These are phyloP conservation scores for Atherinomorus stipes DNA, from an alignment of 2,113 vertebrate species.

Conservation along the genomic window DNA sequence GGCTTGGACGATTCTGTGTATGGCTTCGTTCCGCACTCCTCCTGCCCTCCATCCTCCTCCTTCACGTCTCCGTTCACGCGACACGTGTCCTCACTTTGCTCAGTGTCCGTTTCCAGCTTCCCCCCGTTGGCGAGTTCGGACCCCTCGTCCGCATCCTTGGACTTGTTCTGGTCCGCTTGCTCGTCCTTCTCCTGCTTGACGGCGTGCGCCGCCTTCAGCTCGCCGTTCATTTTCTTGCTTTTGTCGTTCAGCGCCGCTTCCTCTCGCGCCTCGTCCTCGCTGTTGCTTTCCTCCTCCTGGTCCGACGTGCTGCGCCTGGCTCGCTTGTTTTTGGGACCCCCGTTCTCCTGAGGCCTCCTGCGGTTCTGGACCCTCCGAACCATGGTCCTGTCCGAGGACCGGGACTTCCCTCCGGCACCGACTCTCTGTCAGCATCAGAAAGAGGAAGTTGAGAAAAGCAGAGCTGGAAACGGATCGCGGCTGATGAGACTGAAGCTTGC, in stretches of 20 bases:
- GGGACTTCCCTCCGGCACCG: constrained; percentile 57
- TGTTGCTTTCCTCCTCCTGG: constrained; percentile 78
- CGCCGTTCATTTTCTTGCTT: constrained; percentile 52
- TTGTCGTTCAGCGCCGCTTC: constrained; percentile 43
- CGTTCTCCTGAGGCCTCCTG: constrained; percentile 73
- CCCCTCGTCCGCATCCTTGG: constrained; percentile 83
- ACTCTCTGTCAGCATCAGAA: constrained; percentile 55
- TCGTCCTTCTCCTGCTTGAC: constrained; percentile 64
- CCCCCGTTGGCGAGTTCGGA: constrained; percentile 77
- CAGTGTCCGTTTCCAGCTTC: constrained; percentile 68
- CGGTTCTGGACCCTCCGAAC: constrained; percentile 63
- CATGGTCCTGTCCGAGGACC: constrained; percentile 67
- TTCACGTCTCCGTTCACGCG: constrained; percentile 59
- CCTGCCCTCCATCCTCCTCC: constrained; percentile 64
- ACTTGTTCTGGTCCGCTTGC: constrained; percentile 80
- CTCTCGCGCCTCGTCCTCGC: constrained; percentile 71
- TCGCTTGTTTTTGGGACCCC: constrained; percentile 69
- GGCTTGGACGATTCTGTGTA: constrained; percentile 76
- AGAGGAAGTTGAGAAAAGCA: background rate
- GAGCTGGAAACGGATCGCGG: background rate
- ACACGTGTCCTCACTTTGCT: constrained; percentile 13
- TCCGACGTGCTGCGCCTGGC: constrained; percentile 75
- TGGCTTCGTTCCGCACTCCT: constrained; percentile 79
- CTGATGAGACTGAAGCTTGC: background rate
- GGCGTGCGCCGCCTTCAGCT: constrained; percentile 29